phyloP scores from a whole-genome alignment of 2,113 vertebrate genomes.

The Cricetomys ansorgei region DNA sequence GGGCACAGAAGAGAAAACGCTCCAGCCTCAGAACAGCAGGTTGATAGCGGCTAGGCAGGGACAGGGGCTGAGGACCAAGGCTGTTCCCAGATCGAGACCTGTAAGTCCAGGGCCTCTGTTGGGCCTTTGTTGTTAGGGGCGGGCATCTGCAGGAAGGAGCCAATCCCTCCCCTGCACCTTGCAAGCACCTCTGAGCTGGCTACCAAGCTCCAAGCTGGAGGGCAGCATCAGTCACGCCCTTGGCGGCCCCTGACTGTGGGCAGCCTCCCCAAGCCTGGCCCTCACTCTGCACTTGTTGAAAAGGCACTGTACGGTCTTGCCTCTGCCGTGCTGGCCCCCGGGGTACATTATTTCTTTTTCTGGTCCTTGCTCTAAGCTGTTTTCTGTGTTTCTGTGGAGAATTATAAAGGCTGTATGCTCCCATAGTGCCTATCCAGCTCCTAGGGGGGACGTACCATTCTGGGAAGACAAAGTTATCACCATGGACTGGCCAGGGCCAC shows the following conservation, averaged over 20 bases:
- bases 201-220: neutral
- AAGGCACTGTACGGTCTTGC: neutral
- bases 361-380: neutral
- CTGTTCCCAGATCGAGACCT: neutral
- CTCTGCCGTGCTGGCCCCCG: neutral
- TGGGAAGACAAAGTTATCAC: neutral
- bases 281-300: neutral
- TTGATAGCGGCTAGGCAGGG: neutral
- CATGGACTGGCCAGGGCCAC: neutral
- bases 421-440: neutral
- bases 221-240: neutral
- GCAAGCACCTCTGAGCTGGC: neutral
- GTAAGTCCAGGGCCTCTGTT: neutral
- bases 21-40: neutral
- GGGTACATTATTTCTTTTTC: neutral
- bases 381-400: neutral
- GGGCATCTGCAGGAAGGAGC: neutral
- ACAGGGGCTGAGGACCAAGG: neutral
- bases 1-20: neutral
- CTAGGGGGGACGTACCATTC: neutral
- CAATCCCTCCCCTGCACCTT: neutral
- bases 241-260: neutral
- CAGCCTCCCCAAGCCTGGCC: neutral
- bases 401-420: neutral
- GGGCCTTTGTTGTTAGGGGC: neutral